Evolutionary conservation across 2,113 vertebrate species (phyloP), one percentile per base, ranked within the genome.

Genomic region (Ciconia stormi): DNA sequence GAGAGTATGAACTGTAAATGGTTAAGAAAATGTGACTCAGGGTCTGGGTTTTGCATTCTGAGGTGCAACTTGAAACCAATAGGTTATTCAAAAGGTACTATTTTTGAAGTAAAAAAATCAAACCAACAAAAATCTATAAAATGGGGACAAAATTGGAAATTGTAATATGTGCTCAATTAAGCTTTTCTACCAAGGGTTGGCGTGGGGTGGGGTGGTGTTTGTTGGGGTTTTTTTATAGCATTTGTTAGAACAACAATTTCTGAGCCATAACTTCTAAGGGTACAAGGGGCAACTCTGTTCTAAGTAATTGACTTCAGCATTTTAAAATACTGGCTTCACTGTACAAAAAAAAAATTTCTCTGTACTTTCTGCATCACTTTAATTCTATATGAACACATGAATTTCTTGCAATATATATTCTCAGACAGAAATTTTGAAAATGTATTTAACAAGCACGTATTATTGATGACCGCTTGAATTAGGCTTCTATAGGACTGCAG

Each of bases 131-230:
- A 65, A 32, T 18, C 13, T 63, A 44, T 59, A 38, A 63, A 86
- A 82, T 1, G 0, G 7, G 27, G 7, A 66, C 13, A 76, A 94
- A 90, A 84, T 30, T 18, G 38, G n/a, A 65, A 83, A 66, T 38
- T 70, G 14, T 46, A 84, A 87, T 71, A 81, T 2, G 82, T 29
- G 50, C 9, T 74, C 63, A 71, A 34, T 58, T 81, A 66, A 38
- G 46, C 38, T 82, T 71, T 89, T 74, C 67, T 36, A 17, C 1
- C 7, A 81, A 40, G 7, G 20, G 26, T 21, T 50, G 26, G 11
- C 46, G 8, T 0, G 6, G 7, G 3, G 6, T 38, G 4, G 29
- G 42, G 5, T 2, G 6, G 21, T 42, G 16, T 49, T 76, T 56
- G 8, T 15, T 10, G 11, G 1, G 56, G 16, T 4, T 1, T 32